Percentiles rank a stretch among this genome's conserved stretches.
Evolutionary conservation across 1,140 invertebrate species (phyloP).

Genomic region (Brachionus rubens): DNA sequence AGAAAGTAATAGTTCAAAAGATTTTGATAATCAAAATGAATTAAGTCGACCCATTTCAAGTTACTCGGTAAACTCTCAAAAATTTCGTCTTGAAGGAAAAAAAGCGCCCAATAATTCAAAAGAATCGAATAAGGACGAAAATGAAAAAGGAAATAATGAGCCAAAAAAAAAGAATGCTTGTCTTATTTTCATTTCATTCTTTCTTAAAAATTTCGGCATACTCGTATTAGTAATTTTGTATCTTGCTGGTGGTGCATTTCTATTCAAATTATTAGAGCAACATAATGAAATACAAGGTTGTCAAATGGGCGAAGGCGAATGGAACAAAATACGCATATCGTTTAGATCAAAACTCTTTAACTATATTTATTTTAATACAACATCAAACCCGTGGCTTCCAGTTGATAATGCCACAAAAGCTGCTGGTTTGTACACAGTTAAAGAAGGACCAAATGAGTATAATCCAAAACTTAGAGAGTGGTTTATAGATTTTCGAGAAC

Average conservation of each 20-base stretch:
- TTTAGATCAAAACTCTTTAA: constrained; percentile 33
- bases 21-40: not conserved
- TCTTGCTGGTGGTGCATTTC: constrained; percentile 84
- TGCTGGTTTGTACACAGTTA: constrained; percentile 2
- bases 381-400: constrained; percentile 23
- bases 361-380: constrained; percentile 45
- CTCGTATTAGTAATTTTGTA: constrained; percentile 85
- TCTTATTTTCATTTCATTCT: not conserved
- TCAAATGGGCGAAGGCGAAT: constrained; percentile 43
- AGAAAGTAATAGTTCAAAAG: not conserved
- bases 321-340: not conserved
- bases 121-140: not conserved
- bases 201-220: constrained; percentile 86
- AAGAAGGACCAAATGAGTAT: constrained; percentile 29
- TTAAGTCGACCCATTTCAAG: not conserved
- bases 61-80: not conserved
- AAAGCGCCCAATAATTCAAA: not conserved
- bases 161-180: constrained; percentile 2
- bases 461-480: not conserved
- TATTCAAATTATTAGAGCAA: constrained; percentile 84
- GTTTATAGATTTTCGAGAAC: not conserved
- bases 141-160: not conserved
- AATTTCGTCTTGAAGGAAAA: not conserved
- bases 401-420: constrained; percentile 39
- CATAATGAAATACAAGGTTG: constrained; percentile 63